Evolutionary conservation across 2,113 vertebrate species (phyloP), one percentile per base, ranked within the genome.

Genomic region (Lasiurus borealis): DNA sequence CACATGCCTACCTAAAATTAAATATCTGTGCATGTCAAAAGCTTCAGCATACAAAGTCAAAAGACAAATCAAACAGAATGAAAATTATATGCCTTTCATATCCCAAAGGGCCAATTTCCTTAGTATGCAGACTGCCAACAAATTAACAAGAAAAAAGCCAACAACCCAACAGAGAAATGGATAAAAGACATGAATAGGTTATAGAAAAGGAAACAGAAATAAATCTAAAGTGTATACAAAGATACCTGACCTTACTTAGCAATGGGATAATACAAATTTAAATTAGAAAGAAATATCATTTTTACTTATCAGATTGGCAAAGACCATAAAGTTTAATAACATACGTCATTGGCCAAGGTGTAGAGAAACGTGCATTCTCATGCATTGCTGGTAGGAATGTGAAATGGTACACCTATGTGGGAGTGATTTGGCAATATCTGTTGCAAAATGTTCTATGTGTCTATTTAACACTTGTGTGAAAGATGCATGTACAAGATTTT

Each of bases 141-240:
- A 96, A 88, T 72, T 80, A 50, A 64, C 68, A 76, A 73, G 15
- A 87, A 92, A 96, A 93, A 91, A 82, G 21, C 36, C 34, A 93
- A 64, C 19, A 76, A 80, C 64, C 40, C 12, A 80, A 71, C 2
- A 81, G 40, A 90, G 12, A 90, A 93, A 85, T 62, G 10, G 9
- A 78, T 75, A 95, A 93, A 95, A 87, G 12, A 73, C 52, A 76
- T 6, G 10, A 80, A 50, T 8, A 91, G 64, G 64, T 91, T 29
- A 92, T 25, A 91, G 31, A 91, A 90, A 93, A 77, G 11, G 25
- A 88, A 68, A 57, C 72, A 50, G 29, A 92, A 86, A 92, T 15
- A 82, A 9, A 69, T 88, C 16, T 85, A 44, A 83, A 86, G 34
- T 64, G 88, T 9, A 64, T 25, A 48, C 25, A 80, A 90, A 88